These are phyloP conservation scores for Liasis olivaceus DNA, from an alignment of 2,797 vertebrate genomes.

Conservation along the genomic window DNA sequence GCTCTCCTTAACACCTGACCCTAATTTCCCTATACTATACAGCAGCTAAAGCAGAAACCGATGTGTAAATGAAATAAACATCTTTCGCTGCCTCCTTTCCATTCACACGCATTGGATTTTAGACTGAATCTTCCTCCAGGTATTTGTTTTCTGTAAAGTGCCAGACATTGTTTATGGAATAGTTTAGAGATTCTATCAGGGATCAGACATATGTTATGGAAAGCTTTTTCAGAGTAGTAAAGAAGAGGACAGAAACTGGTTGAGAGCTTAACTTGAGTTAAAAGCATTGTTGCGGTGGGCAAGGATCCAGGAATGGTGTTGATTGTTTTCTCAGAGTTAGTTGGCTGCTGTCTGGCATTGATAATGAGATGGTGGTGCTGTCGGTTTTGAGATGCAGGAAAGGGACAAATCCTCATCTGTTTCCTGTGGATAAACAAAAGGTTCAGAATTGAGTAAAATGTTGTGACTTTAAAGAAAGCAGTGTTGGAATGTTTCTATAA, in stretches of 20 bases:
- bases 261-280: slow-evolving; percentile 81
- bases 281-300: slow-evolving; percentile 83
- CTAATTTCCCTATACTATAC: background rate
- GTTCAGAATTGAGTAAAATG: slow-evolving; percentile 82
- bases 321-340: slow-evolving; percentile 91
- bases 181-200: background rate
- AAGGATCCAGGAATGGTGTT: slow-evolving; percentile 83
- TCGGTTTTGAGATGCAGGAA: slow-evolving; percentile 95
- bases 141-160: background rate
- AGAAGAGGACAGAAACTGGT: slow-evolving; percentile 72
- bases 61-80: background rate
- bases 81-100: background rate
- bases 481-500: slow-evolving; percentile 63
- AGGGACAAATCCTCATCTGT: slow-evolving; percentile 96
- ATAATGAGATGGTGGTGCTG: slow-evolving; percentile 93
- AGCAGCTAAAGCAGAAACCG: background rate
- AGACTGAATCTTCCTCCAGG: background rate
- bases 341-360: slow-evolving; percentile 87
- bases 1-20: background rate
- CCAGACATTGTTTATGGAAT: background rate
- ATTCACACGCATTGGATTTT: background rate
- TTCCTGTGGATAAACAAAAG: slow-evolving; percentile 98
- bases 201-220: slow-evolving; percentile 20
- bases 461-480: slow-evolving; percentile 77
- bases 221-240: slow-evolving; percentile 46